Conservation (phyloP, 2,888 invertebrate species). For the Habroteleia sp. region DNA sequence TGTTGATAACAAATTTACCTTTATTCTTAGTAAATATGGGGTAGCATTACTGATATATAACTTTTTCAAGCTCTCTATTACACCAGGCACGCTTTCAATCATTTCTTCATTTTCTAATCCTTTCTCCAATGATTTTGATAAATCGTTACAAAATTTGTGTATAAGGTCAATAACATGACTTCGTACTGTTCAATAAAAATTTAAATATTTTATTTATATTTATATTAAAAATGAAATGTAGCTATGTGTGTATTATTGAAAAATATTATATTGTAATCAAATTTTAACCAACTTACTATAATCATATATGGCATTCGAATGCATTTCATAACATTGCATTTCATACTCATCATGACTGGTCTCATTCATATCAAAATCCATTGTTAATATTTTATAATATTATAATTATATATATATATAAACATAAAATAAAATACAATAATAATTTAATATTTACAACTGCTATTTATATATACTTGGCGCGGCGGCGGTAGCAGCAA, state of each 20-base stretch:
- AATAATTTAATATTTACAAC: too few species aligned
- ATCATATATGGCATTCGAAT: not conserved
- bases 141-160: not conserved
- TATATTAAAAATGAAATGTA: too few species aligned
- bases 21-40: constrained; percentile 7
- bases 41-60: not conserved
- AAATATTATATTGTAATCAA: not conserved
- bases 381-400: not conserved
- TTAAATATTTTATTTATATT: too few species aligned
- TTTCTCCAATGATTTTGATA: not conserved
- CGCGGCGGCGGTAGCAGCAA: too few species aligned
- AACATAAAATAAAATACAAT: too few species aligned
- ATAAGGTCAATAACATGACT: not conserved
- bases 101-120: not conserved
- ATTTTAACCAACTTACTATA: constrained; percentile 1
- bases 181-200: not conserved
- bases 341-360: constrained; percentile 1
- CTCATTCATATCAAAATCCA: not conserved
- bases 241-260: not conserved
- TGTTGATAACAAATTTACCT: constrained; percentile 7
- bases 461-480: too few species aligned
- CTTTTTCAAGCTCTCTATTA: not conserved
- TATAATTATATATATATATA: too few species aligned
- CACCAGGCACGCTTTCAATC: not conserved
- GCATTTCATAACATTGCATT: constrained; percentile 6